A percentile compares a stretch with the other conserved stretches of the same genome.
Conservation (phyloP, 2,888 invertebrate genomes). For the Drosophila anceps region DNA sequence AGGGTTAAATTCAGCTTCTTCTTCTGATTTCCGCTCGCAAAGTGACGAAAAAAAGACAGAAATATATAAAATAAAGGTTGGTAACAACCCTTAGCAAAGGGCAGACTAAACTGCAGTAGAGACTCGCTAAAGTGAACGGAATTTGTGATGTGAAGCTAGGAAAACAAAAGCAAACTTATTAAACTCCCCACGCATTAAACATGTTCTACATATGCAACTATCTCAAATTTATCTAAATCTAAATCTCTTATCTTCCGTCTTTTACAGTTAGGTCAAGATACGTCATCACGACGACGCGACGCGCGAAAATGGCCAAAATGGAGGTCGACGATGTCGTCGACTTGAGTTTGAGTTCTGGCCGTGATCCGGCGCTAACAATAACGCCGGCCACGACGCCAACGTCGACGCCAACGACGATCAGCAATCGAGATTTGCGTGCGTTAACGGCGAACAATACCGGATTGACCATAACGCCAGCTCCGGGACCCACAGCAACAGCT, state of each 20-base stretch:
- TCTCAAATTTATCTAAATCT: background rate
- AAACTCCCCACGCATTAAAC: background rate
- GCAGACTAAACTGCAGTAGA: constrained; percentile 28
- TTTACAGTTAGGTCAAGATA: constrained; percentile 78
- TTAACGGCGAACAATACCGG: constrained; percentile 88
- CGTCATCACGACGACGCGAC: constrained; percentile 83
- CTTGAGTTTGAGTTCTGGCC: constrained; percentile 89
- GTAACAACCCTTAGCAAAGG: constrained; percentile 53
- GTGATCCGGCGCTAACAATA: constrained; percentile 85
- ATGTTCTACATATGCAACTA: background rate
- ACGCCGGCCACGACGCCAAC: constrained; percentile 80
- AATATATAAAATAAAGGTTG: constrained; percentile 13
- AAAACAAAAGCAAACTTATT: background rate
- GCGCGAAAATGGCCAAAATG: constrained; percentile 89
- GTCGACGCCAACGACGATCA: constrained; percentile 74
- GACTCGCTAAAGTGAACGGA: constrained; percentile 7
- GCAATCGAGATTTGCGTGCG: constrained; percentile 87
- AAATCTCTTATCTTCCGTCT: background rate
- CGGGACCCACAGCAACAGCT: constrained; percentile 83
- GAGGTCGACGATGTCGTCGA: constrained; percentile 96
- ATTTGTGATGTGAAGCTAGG: background rate
- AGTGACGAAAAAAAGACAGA: constrained; percentile 20
- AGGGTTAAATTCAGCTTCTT: constrained; percentile 55
- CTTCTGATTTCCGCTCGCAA: constrained; percentile 41
- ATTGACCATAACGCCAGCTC: constrained; percentile 88